phyloP scores from a whole-genome alignment of 2,113 vertebrate species.

The Varanus salvator region DNA sequence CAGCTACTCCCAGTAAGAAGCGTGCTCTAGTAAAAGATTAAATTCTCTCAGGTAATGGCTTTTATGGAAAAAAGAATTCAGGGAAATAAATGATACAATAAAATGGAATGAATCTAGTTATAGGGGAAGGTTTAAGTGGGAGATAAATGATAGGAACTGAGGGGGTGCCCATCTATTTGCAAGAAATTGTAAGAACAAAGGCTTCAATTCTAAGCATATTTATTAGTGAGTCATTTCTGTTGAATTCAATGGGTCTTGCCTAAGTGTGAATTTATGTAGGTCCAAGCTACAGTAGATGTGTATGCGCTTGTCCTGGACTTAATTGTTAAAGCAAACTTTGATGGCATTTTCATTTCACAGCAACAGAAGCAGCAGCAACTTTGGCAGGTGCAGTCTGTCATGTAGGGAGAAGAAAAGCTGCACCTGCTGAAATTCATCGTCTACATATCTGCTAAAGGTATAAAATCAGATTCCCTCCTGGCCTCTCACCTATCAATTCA shows the following conservation, averaged over 20 bases:
- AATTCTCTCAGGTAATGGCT: not conserved
- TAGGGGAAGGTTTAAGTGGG: not conserved
- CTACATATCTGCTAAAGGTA: not conserved
- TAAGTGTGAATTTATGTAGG: not conserved
- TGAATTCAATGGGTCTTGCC: not conserved
- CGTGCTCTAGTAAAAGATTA: not conserved
- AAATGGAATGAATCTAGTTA: not conserved
- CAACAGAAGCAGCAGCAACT: not conserved
- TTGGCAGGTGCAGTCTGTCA: not conserved
- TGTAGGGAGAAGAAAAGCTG: not conserved
- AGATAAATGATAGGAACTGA: not conserved
- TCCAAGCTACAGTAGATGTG: not conserved
- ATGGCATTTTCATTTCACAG: not conserved
- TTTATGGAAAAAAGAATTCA: not conserved
- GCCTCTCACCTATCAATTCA: no score
- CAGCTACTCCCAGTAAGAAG: not conserved
- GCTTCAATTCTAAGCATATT: not conserved
- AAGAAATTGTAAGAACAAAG: not conserved
- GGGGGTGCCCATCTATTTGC: not conserved
- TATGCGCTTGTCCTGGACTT: not conserved
- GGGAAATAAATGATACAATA: not conserved
- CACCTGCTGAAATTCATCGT: not conserved
- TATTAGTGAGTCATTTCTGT: not conserved
- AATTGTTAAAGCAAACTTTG: not conserved
- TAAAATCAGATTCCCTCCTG: not conserved